Conservation (phyloP, 2,113 vertebrate genomes). For the Nannobrachium achirus region DNA sequence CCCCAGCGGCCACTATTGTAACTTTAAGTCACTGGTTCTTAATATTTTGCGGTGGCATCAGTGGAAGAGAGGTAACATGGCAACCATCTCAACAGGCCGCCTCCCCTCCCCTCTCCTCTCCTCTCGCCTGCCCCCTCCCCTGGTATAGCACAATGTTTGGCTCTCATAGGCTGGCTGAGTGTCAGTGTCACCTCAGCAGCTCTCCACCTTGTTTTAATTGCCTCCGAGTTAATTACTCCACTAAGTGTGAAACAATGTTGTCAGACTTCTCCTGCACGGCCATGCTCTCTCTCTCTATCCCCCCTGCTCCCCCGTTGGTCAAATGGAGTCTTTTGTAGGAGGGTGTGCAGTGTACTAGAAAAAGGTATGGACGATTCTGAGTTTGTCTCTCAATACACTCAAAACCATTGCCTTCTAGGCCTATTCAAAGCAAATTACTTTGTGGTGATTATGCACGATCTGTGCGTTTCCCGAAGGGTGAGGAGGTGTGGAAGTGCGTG, state of each 20-base stretch:
- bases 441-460: slow-evolving; percentile 2
- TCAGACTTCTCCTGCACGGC: slow-evolving; percentile 71
- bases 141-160: slow-evolving; percentile 37
- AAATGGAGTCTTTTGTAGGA: slow-evolving; percentile 58
- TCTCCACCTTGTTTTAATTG: slow-evolving; percentile 80
- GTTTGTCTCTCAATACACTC: slow-evolving; percentile 29
- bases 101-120: slow-evolving; percentile 1
- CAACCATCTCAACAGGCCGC: slow-evolving; percentile 7
- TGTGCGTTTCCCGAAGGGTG: not conserved
- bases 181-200: slow-evolving; percentile 70
- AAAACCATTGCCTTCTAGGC: slow-evolving; percentile 4
- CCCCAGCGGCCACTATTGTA: no score
- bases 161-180: slow-evolving; percentile 58
- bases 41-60: no score
- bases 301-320: slow-evolving; percentile 64
- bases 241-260: slow-evolving; percentile 80
- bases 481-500: not conserved
- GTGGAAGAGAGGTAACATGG: no score
- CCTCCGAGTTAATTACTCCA: slow-evolving; percentile 78
- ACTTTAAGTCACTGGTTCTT: no score
- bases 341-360: slow-evolving; percentile 48
- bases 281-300: slow-evolving; percentile 46
- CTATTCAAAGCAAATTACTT: slow-evolving; percentile 13
- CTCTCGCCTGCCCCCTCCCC: slow-evolving; percentile 30
- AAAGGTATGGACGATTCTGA: slow-evolving; percentile 41